Evolutionary conservation across 2,113 vertebrate species (phyloP).

Genomic region (Etheostoma spectabile): DNA sequence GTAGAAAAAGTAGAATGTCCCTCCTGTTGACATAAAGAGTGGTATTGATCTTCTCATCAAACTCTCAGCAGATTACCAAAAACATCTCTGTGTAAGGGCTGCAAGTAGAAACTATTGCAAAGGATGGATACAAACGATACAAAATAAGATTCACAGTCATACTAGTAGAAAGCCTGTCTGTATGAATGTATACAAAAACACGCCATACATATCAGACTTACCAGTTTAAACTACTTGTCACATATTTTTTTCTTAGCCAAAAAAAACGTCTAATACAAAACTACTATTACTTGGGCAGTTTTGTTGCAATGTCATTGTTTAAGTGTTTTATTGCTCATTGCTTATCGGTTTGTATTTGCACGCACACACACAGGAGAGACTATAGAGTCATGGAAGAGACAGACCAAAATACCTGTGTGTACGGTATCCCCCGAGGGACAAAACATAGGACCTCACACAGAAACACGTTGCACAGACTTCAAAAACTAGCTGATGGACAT

Average conservation of each 20-base stretch:
- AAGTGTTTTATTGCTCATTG: too few relatives aligned
- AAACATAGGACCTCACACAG: neutral
- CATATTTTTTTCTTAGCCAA: neutral
- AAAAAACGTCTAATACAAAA: too few relatives aligned
- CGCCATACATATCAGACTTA: neutral
- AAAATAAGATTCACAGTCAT: neutral
- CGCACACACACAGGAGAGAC: too few relatives aligned
- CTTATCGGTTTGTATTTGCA: too few relatives aligned
- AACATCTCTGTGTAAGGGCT: neutral
- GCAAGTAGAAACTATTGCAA: neutral
- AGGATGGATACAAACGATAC: neutral
- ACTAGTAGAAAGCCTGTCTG: neutral
- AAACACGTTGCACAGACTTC: neutral
- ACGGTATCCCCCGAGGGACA: slow-evolving; percentile 40
- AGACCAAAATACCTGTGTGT: neutral
- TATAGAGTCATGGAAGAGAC: too few relatives aligned
- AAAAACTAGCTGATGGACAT: neutral
- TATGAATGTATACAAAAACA: neutral
- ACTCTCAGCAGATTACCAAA: too few relatives aligned
- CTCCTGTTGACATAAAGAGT: too few relatives aligned
- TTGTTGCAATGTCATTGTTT: too few relatives aligned
- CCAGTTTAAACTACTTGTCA: too few relatives aligned
- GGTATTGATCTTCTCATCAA: too few relatives aligned
- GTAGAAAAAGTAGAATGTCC: too few relatives aligned
- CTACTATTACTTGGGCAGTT: too few relatives aligned